These are phyloP conservation scores for Lobophora halterata DNA, from an alignment of 2,888 invertebrate species.

Conservation along the genomic window DNA sequence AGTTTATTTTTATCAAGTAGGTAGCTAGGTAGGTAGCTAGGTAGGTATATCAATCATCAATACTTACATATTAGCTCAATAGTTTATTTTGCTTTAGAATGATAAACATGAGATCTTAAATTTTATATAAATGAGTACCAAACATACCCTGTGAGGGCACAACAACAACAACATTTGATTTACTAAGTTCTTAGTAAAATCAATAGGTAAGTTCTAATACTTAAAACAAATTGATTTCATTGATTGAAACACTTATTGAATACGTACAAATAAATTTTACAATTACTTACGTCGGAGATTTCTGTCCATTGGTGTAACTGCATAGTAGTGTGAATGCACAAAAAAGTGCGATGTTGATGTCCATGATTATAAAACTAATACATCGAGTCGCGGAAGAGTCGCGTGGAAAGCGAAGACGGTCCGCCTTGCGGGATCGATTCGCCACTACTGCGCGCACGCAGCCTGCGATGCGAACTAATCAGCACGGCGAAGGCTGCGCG, in stretches of 20 bases:
- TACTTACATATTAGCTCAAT: too few relatives aligned
- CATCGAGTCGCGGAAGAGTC: constrained; percentile 47
- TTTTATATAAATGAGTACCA: too few relatives aligned
- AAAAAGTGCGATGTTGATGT: constrained; percentile 50
- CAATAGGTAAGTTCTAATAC: constrained; percentile 1
- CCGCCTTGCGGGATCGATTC: constrained; percentile 60
- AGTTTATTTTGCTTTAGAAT: too few relatives aligned
- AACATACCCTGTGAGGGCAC: too few relatives aligned
- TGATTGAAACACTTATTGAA: not conserved
- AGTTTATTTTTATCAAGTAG: too few relatives aligned
- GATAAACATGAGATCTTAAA: too few relatives aligned
- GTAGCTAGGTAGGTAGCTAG: too few relatives aligned
- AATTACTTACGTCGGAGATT: constrained; percentile 52
- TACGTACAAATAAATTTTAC: not conserved
- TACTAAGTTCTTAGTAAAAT: too few relatives aligned
- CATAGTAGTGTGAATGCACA: constrained; percentile 45
- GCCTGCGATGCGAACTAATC: constrained; percentile 26
- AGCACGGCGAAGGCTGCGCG: constrained; percentile 57
- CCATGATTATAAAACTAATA: constrained; percentile 55
- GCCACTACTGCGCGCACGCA: constrained; percentile 60
- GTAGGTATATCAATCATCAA: too few relatives aligned
- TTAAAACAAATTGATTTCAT: not conserved
- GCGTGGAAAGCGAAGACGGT: constrained; percentile 53
- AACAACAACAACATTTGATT: too few relatives aligned
- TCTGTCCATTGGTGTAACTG: constrained; percentile 53